Conservation (phyloP, 1,140 invertebrate genomes). For the Macrosteles quadrilineatus region DNA sequence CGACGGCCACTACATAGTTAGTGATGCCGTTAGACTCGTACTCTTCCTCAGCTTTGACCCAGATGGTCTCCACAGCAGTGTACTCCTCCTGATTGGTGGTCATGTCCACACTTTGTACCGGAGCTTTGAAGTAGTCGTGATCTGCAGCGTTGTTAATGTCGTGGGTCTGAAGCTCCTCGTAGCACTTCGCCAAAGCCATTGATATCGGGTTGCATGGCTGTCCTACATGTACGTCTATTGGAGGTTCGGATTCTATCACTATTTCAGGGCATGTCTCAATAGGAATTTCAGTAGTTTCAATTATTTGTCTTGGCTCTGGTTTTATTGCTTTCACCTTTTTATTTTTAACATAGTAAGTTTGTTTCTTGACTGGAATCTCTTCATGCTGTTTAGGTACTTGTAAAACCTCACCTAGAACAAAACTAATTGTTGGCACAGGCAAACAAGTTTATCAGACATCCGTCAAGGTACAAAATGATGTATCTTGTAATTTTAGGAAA, state of each 20-base stretch:
- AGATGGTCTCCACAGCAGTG: constrained; percentile 8
- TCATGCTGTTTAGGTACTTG: constrained; percentile 15
- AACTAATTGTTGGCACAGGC: too few relatives aligned
- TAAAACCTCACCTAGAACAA: not conserved
- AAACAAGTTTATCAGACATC: too few relatives aligned
- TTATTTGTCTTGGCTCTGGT: not conserved
- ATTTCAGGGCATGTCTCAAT: not conserved
- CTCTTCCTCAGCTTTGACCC: not conserved
- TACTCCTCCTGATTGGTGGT: not conserved
- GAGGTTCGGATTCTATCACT: not conserved
- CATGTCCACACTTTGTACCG: not conserved
- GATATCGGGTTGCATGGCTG: not conserved
- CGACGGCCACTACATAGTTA: not conserved
- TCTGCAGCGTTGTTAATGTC: not conserved
- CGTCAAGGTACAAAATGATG: too few relatives aligned
- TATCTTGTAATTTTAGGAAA: too few relatives aligned
- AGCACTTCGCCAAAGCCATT: constrained; percentile 7
- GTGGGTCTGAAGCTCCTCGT: not conserved
- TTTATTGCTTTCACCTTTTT: constrained; percentile 6
- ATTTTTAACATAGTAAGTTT: not conserved
- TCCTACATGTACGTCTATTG: not conserved
- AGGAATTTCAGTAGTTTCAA: constrained; percentile 13
- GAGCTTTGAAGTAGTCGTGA: constrained; percentile 8
- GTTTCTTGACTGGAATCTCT: not conserved
- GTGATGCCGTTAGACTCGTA: not conserved